These are phyloP conservation scores for Corydoras maculifer DNA, from an alignment of 2,113 vertebrate species.

Conservation along the genomic window DNA sequence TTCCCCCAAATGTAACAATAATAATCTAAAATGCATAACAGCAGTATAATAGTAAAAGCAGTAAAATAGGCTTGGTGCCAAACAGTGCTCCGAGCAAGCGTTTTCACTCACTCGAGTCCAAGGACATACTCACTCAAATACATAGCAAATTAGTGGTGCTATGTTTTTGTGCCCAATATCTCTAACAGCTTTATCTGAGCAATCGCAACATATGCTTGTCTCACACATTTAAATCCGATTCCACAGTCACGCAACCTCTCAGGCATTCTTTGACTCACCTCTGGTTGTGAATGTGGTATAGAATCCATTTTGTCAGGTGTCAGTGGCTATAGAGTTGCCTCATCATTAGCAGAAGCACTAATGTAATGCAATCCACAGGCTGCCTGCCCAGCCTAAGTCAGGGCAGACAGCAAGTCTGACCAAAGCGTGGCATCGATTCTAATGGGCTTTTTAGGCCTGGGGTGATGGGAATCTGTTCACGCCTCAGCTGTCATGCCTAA, in stretches of 20 bases:
- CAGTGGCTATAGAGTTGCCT: constrained; percentile 62
- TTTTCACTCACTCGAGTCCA: too few species aligned
- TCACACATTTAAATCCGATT: constrained; percentile 31
- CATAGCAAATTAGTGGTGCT: constrained; percentile 2
- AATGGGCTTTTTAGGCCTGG: constrained; percentile 80
- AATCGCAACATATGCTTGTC: constrained; percentile 26
- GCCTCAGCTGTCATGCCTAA: constrained; percentile 76
- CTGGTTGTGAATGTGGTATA: constrained; percentile 65
- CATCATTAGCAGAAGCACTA: constrained; percentile 55
- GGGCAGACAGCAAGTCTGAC: constrained; percentile 83
- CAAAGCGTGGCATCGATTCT: constrained; percentile 85
- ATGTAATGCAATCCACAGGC: constrained; percentile 82
- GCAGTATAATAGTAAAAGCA: too few species aligned
- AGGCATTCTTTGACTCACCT: constrained; percentile 39
- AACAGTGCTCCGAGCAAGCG: too few species aligned
- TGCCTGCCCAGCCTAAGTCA: constrained; percentile 52
- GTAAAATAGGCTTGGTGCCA: too few species aligned
- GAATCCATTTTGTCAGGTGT: constrained; percentile 74
- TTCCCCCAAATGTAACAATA: too few species aligned
- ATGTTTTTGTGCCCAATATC: neutral
- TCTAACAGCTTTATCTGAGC: constrained; percentile 31
- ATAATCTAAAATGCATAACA: too few species aligned
- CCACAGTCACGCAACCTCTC: constrained; percentile 11
- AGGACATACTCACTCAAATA: neutral
- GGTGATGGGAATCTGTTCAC: constrained; percentile 93